Conservation (phyloP, 2,113 vertebrate genomes). For the Gorilla gorilla region DNA sequence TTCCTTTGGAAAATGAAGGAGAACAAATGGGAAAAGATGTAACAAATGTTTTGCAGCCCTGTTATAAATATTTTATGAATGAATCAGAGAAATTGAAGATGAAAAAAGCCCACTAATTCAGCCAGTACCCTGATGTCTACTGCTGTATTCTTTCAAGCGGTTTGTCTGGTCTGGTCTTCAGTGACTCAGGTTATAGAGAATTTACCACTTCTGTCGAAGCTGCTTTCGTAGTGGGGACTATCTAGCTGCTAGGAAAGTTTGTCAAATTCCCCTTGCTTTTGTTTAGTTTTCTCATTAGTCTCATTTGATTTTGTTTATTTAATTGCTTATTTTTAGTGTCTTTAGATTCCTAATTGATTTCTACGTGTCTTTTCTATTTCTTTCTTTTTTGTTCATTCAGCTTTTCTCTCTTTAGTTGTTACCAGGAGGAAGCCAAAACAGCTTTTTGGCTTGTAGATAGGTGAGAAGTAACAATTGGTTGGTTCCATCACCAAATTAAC, state of each 20-base stretch:
- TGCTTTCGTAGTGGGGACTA: background rate
- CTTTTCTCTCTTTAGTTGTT: background rate
- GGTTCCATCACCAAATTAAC: background rate
- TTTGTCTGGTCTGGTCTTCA: background rate
- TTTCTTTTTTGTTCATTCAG: background rate
- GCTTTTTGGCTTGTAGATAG: background rate
- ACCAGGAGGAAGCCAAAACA: background rate
- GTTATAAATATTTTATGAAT: conserved; percentile 39
- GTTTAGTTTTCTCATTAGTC: background rate
- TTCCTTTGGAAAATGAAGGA: background rate
- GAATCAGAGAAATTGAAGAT: conserved; percentile 49
- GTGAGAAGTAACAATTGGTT: background rate
- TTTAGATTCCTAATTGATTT: conserved; percentile 5
- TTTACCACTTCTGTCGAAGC: background rate
- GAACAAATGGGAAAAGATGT: background rate
- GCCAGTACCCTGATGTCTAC: background rate
- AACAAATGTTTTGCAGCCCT: background rate
- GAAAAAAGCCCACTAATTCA: background rate
- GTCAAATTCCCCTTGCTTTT: background rate
- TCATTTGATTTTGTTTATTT: background rate
- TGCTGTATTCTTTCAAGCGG: background rate
- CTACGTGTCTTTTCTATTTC: background rate
- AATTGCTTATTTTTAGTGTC: background rate
- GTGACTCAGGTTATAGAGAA: background rate
- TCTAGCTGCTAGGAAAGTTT: background rate